These are phyloP conservation scores for Dinomys branickii DNA, from an alignment of 2,113 vertebrate genomes.

Conservation along the genomic window DNA sequence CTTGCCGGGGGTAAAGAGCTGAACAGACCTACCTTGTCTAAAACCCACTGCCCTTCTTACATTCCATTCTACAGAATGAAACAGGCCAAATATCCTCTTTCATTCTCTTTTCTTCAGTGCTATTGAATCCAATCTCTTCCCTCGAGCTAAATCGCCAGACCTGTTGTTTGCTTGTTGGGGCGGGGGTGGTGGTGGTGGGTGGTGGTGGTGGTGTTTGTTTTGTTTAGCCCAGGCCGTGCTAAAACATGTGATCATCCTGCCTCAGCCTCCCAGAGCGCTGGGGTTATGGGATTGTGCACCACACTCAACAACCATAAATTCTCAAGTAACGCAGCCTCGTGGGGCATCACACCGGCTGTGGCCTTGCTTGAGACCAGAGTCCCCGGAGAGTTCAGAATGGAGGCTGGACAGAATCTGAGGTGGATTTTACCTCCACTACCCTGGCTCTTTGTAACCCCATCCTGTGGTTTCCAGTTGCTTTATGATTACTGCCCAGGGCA, in stretches of 20 bases:
- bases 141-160: neutral
- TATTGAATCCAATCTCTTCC: neutral
- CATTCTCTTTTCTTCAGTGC: neutral
- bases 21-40: neutral
- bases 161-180: neutral
- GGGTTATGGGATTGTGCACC: neutral
- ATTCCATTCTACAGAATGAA: neutral
- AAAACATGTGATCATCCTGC: neutral
- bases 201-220: neutral
- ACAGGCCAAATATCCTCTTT: neutral
- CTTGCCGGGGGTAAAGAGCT: accelerated
- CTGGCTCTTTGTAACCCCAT: neutral
- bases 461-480: neutral
- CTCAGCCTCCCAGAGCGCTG: neutral
- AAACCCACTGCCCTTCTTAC: neutral
- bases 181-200: neutral
- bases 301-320: neutral
- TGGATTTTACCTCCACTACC: neutral
- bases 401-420: neutral
- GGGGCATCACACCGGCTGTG: neutral
- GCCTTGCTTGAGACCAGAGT: neutral
- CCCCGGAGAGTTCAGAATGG: neutral
- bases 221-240: neutral
- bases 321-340: neutral
- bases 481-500: accelerated